Evolutionary conservation across 2,113 vertebrate genomes (phyloP), one percentile per base, ranked within the genome.

Genomic region (Corythoichthys intestinalis): DNA sequence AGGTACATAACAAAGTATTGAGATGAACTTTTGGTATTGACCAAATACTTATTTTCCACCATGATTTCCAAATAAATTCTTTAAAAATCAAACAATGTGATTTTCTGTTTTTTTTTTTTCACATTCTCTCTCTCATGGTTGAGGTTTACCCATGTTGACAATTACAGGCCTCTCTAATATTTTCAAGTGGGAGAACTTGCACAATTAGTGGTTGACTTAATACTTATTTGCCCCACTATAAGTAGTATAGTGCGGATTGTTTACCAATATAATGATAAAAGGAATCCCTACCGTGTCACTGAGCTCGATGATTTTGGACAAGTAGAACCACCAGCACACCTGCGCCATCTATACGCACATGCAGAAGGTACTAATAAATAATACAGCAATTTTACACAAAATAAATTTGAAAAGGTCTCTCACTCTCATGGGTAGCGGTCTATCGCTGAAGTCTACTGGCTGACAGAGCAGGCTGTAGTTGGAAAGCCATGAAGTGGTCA

Each of bases 301-400:
- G 66, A 93, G 86, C 69, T 93, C 92, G 6, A 89, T 70, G 58
- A 90, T 83, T 77, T 94, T 92, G 4, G 90, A 93, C 85, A 94
- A 92, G 88, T 87, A 91, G 74, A 93, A 94, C 89, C 92, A 91
- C 88, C 91, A 92, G 76, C 93, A 92, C 49, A 78, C 89, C 58
- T 69, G 89, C 81, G 94, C 95, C 95, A 96, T 94, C 96, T 98
- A 54, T 2, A 71, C 11, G 15, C 7, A 47, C 39, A 8, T 49
- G 8, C 53, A 54, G 4, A 20, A n/a, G 0, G 8, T 20, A 8
- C 6, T 9, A 13, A 20, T 2, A 11, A 10, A 63, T 15, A 47
- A 48, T 34, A 39, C 1, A 64, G 20, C 7, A 37, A 3, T 2
- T 13, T 12, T 12, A 49, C 17, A 6, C 10, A 4, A 70, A 17